Percentiles rank a stretch among this genome's conserved stretches.
Conservation (phyloP, 2,888 invertebrate species). For the Epinotia brunnichana region DNA sequence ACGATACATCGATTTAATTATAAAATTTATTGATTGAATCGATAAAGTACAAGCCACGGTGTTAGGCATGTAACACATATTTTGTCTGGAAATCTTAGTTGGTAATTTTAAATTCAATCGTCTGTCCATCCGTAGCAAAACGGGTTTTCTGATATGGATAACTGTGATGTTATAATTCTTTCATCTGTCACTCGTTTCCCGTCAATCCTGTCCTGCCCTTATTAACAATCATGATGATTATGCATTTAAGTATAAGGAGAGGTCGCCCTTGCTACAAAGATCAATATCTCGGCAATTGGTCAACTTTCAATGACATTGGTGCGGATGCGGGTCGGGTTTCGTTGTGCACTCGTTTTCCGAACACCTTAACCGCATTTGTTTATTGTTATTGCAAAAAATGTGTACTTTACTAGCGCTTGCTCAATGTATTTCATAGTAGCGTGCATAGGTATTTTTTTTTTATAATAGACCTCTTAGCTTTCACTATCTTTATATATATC, state of each 20-base stretch:
- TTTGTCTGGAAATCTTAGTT: neutral
- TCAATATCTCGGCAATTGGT: slow-evolving; percentile 45
- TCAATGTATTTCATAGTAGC: slow-evolving; percentile 30
- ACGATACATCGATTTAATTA: slow-evolving; percentile 8
- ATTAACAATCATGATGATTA: slow-evolving; percentile 30
- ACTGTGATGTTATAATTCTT: slow-evolving; percentile 5
- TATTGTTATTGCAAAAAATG: slow-evolving; percentile 46
- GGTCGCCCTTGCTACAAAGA: slow-evolving; percentile 37
- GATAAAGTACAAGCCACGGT: neutral
- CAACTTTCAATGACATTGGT: slow-evolving; percentile 71
- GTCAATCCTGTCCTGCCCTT: slow-evolving; percentile 19
- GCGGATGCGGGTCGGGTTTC: slow-evolving; percentile 51
- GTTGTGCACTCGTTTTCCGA: slow-evolving; percentile 67
- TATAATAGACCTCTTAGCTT: slow-evolving; percentile 4
- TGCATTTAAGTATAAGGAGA: slow-evolving; percentile 40
- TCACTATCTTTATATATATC: neutral
- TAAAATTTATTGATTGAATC: slow-evolving; percentile 10
- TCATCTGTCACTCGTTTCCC: slow-evolving; percentile 14
- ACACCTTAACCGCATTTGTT: slow-evolving; percentile 57
- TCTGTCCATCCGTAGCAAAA: neutral
- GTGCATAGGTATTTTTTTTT: slow-evolving; percentile 26
- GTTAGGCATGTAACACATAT: neutral
- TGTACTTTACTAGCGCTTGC: slow-evolving; percentile 36
- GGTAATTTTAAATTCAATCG: neutral
- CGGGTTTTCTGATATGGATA: slow-evolving; percentile 4